phyloP scores from a whole-genome alignment of 2,888 invertebrate species.

The Galerucella pusilla region DNA sequence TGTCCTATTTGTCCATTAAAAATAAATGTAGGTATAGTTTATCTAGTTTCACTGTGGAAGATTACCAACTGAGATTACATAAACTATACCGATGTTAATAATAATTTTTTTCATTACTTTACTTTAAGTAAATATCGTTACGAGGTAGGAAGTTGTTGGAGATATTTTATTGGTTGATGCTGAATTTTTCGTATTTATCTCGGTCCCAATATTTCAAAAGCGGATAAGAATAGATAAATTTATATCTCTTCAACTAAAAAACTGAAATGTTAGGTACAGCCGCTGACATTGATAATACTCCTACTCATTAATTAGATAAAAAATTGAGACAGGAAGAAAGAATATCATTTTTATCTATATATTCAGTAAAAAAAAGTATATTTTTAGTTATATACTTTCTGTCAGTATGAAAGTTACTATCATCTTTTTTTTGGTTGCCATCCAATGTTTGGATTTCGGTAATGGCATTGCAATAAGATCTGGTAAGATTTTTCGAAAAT shows the following conservation, averaged over 20 bases:
- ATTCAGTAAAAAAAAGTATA: neutral
- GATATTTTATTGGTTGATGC: neutral
- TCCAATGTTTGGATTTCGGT: constrained; percentile 30
- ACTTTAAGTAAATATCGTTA: too few relatives aligned
- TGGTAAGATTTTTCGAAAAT: constrained; percentile 30
- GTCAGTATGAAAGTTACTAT: constrained; percentile 29
- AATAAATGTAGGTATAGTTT: too few relatives aligned
- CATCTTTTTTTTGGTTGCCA: constrained; percentile 24
- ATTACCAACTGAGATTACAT: too few relatives aligned
- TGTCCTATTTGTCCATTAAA: too few relatives aligned
- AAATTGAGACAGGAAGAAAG: constrained; percentile 26
- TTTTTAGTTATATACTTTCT: constrained; percentile 3
- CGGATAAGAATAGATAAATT: neutral
- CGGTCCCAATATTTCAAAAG: neutral
- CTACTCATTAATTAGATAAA: constrained; percentile 21
- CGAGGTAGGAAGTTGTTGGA: neutral
- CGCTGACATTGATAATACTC: constrained; percentile 9
- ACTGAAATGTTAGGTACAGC: constrained; percentile 13
- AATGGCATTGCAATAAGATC: constrained; percentile 23
- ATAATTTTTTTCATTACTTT: too few relatives aligned
- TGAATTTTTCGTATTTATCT: neutral
- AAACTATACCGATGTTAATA: too few relatives aligned
- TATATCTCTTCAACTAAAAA: neutral
- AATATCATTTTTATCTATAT: constrained; percentile 5
- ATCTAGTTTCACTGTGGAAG: too few relatives aligned